A percentile compares a stretch with the other conserved stretches of the same genome.
phyloP scores from a whole-genome alignment of 2,888 invertebrate species.

The Hemaris fuciformis region DNA sequence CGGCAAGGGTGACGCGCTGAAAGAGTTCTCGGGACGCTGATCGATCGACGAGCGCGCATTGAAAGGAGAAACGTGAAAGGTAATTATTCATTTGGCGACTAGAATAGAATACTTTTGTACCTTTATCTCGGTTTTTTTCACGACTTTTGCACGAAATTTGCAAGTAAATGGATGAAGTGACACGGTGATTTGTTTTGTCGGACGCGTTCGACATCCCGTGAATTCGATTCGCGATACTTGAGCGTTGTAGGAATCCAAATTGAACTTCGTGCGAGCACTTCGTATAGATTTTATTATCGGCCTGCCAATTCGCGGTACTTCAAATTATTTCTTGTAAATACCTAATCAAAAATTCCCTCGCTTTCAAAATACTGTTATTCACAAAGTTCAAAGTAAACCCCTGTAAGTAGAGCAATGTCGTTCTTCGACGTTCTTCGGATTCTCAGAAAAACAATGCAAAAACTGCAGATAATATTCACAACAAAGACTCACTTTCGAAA shows the following conservation, averaged over 20 bases:
- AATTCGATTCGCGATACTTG: constrained; percentile 46
- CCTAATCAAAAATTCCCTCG: too few relatives aligned
- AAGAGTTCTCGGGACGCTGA: constrained; percentile 80
- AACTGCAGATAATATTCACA: constrained; percentile 41
- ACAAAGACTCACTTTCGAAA: constrained; percentile 29
- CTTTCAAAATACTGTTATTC: too few relatives aligned
- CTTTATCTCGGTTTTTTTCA: constrained; percentile 77
- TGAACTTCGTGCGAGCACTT: constrained; percentile 12
- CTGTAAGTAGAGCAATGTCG: too few relatives aligned
- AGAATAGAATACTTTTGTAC: constrained; percentile 81
- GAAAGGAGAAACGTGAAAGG: constrained; percentile 80
- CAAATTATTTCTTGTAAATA: too few relatives aligned
- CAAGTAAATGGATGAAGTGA: constrained; percentile 78
- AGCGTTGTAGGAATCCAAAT: constrained; percentile 38
- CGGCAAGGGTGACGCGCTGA: constrained; percentile 77
- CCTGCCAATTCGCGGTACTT: not conserved
- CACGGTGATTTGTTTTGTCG: constrained; percentile 74
- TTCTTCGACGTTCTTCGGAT: not conserved
- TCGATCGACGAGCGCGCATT: constrained; percentile 77
- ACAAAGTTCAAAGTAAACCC: too few relatives aligned
- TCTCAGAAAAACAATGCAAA: constrained; percentile 29
- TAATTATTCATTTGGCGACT: constrained; percentile 81
- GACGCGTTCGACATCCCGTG: constrained; percentile 68
- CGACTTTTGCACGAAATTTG: constrained; percentile 78
- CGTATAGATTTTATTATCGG: not conserved